phyloP scores from a whole-genome alignment of 2,888 invertebrate genomes.

The Meteorus colon region DNA sequence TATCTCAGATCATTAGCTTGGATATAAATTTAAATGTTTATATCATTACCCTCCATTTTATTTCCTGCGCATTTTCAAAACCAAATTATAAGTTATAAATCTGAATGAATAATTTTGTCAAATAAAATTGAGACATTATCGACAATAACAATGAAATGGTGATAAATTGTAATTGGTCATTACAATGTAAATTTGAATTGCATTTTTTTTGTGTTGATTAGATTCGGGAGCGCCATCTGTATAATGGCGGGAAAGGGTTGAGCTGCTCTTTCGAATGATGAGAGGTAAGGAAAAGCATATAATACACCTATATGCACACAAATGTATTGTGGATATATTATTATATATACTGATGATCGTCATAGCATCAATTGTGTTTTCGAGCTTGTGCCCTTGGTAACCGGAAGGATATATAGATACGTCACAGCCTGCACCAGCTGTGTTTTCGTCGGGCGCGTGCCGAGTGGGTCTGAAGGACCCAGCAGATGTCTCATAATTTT shows the following conservation, averaged over 20 bases:
- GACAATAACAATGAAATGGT: neutral
- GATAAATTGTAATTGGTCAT: too few species aligned
- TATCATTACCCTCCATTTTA: too few species aligned
- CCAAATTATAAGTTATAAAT: neutral
- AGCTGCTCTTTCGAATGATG: neutral
- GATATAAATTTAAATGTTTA: too few species aligned
- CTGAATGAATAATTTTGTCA: neutral
- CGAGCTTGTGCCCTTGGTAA: constrained; percentile 48
- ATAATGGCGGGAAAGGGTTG: constrained; percentile 8
- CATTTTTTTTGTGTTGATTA: neutral
- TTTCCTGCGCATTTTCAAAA: too few species aligned
- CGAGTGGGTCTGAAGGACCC: constrained; percentile 45
- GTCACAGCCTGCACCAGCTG: constrained; percentile 51
- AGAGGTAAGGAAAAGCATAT: neutral
- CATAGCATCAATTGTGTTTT: neutral
- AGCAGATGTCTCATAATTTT: constrained; percentile 57
- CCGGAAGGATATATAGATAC: constrained; percentile 50
- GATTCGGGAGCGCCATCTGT: neutral
- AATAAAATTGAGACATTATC: neutral
- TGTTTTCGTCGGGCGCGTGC: constrained; percentile 1
- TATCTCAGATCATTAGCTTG: neutral
- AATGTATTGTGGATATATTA: neutral
- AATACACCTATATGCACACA: neutral
- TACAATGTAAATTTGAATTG: too few species aligned
- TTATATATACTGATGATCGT: neutral